Evolutionary conservation across 2,888 invertebrate genomes (phyloP), one percentile per base, ranked within the genome.

Genomic region (Chrysolina americana): DNA sequence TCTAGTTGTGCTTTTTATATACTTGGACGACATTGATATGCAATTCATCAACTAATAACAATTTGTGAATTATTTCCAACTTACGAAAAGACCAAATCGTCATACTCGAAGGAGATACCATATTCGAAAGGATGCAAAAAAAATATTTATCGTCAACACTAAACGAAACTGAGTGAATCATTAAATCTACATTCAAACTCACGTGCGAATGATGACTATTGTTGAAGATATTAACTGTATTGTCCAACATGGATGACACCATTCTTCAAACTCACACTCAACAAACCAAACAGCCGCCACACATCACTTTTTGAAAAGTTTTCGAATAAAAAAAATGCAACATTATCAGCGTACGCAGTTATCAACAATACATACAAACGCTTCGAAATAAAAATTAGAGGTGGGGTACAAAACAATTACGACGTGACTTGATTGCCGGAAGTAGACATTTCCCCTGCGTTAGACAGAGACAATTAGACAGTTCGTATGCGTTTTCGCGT

Each of bases 191-290:
- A 47, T n/a, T 53, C 17, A 53, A 21, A 76, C 80, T 47, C 65
- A 80, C 81, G 76, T 75, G 78, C 28, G 74, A 68, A 68, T 77
- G 78, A 74, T 77, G 75, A 63, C 76, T 78, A 70, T 80, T 79
- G 41, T 81, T 79, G 50, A 53, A 68, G 65, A 64, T 68, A 56
- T 72, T 68, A 70, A 74, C 68, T 44, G 62, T 69, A 65, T 71
- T 75, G 11, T 74, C 77, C 69, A 72, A 74, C 68, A 66, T 69
- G 11, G 76, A 72, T 64, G 75, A 71, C 64, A 78, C 76, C 75
- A 78, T 76, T 76, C 50, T 50, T 19, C 28, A 44, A 19, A 41
- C n/a, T 8, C 68, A 53, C 50, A 21, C 48, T 48, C 8, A 15
- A 68, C 28, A 53, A 21, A 5, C 23, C 48, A n/a, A 44, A 23